Evolutionary conservation across 2,888 invertebrate species (phyloP).

Genomic region (Cheilosia grossa): DNA sequence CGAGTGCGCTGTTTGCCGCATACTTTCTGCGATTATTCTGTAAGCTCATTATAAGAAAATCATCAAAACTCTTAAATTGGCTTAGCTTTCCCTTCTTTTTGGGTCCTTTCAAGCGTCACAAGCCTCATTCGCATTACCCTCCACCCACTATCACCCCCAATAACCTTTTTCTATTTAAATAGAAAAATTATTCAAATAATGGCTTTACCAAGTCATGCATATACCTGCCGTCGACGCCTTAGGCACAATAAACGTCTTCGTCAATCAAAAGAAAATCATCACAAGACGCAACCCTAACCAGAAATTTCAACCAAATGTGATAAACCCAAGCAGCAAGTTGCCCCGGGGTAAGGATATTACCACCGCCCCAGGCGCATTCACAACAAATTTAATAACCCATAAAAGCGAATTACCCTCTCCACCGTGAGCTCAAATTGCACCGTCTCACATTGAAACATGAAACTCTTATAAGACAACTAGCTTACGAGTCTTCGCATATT

Average conservation of each 20-base stretch:
- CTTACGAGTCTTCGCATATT: slow-evolving; percentile 19
- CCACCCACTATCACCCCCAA: no score
- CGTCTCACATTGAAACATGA: slow-evolving; percentile 1
- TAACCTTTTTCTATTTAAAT: not conserved
- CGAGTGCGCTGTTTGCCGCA: no score
- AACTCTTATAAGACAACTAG: slow-evolving; percentile 42
- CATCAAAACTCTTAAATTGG: no score
- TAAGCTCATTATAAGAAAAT: no score
- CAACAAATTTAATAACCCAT: slow-evolving; percentile 67
- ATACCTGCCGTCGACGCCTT: slow-evolving; percentile 18
- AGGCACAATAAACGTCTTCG: not conserved
- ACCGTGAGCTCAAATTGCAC: not conserved
- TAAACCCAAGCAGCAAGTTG: slow-evolving; percentile 23
- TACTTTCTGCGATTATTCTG: no score
- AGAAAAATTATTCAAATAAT: slow-evolving; percentile 4
- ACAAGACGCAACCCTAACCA: not conserved
- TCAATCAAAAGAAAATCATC: slow-evolving; percentile 9
- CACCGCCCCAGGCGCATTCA: slow-evolving; percentile 27
- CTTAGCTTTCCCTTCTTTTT: no score
- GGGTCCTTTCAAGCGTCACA: no score
- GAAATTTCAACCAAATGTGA: slow-evolving; percentile 4
- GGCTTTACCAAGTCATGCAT: slow-evolving; percentile 9
- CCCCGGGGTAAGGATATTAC: slow-evolving; percentile 27
- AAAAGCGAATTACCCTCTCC: slow-evolving; percentile 53
- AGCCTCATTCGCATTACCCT: no score